Evolutionary conservation across 2,797 vertebrate genomes (phyloP).

Genomic region (Chlorospingus flavigularis): DNA sequence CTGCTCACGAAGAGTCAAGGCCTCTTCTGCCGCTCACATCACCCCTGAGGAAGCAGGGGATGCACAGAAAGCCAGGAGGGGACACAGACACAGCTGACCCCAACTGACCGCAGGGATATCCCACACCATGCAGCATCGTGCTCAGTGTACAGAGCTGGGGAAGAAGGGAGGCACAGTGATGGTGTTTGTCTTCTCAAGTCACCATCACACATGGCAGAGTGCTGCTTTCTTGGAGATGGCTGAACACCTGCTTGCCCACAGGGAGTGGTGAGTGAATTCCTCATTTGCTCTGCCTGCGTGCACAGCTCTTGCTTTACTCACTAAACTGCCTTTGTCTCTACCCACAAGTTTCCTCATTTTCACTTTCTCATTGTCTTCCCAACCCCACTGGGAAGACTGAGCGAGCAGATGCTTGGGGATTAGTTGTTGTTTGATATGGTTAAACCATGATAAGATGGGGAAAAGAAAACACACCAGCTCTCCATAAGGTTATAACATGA

Average conservation of each 20-base stretch:
- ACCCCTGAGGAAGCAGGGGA: background rate
- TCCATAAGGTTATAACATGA: background rate
- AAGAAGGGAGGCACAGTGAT: background rate
- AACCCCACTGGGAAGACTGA: background rate
- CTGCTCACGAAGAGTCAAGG: background rate
- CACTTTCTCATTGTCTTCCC: background rate
- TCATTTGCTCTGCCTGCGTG: background rate
- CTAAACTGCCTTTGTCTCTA: background rate
- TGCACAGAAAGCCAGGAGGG: background rate
- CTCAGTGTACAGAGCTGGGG: background rate
- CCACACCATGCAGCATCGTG: rapidly evolving
- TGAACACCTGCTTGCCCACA: background rate
- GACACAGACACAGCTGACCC: background rate
- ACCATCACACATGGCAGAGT: background rate
- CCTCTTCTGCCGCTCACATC: background rate
- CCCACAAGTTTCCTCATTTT: background rate
- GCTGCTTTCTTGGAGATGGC: background rate
- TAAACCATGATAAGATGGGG: background rate
- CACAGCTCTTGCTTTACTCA: background rate
- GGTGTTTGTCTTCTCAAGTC: background rate
- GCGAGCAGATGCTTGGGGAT: background rate
- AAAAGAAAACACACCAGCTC: background rate
- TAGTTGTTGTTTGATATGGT: background rate
- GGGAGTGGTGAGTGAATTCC: background rate
- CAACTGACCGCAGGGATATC: background rate